Conservation (phyloP, 2,113 vertebrate genomes). For the Chroicocephalus ridibundus region DNA sequence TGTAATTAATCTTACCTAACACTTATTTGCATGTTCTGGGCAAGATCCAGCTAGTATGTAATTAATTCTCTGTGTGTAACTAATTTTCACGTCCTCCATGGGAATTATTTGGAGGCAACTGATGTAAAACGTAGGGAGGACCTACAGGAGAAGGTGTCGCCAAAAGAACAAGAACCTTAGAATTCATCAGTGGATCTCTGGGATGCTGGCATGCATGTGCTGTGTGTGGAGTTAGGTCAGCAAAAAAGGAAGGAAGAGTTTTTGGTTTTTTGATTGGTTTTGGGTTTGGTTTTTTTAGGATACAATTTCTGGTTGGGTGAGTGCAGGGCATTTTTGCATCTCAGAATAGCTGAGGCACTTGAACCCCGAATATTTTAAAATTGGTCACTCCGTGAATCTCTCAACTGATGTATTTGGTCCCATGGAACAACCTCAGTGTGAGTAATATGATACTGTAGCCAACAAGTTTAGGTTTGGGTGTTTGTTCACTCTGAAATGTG, state of each 20-base stretch:
- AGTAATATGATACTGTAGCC: background rate
- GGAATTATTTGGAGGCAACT: background rate
- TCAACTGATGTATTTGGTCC: background rate
- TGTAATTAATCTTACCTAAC: background rate
- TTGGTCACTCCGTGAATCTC: accelerated
- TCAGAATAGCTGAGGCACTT: background rate
- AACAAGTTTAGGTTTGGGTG: background rate
- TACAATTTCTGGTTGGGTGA: background rate
- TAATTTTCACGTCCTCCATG: background rate
- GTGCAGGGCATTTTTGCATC: background rate
- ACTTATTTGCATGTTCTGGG: background rate
- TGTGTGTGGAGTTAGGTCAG: background rate
- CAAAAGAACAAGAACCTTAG: background rate
- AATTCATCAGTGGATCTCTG: background rate
- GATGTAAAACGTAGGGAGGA: background rate
- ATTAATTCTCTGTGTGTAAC: background rate
- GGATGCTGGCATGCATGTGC: accelerated
- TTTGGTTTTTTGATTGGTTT: background rate
- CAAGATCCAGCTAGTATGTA: background rate
- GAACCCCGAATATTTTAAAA: background rate
- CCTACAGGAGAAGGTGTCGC: background rate
- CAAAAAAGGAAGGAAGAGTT: background rate
- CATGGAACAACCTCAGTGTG: background rate
- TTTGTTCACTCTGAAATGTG: background rate
- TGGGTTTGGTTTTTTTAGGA: background rate